Evolutionary conservation across 2,113 vertebrate genomes (phyloP).

Genomic region (Tyto alba): DNA sequence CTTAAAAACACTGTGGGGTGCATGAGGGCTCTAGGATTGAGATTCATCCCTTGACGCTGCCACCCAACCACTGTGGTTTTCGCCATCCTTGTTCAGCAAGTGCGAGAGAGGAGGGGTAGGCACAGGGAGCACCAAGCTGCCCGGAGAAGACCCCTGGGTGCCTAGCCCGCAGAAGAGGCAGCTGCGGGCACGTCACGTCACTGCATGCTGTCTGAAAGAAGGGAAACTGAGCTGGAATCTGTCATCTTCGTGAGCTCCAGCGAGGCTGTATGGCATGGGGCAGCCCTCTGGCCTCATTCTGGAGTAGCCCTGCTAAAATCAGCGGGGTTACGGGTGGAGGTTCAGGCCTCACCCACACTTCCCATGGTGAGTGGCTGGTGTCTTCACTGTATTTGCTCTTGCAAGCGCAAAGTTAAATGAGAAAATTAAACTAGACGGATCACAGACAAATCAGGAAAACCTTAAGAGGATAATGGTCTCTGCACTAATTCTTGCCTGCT

Average conservation of each 20-base stretch:
- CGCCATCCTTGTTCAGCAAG: neutral
- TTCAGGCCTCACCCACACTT: neutral
- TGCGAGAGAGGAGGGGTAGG: neutral
- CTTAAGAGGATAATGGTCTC: neutral
- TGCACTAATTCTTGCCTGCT: neutral
- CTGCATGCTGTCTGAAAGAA: neutral
- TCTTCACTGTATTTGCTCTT: neutral
- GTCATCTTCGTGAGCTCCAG: neutral
- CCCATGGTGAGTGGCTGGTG: neutral
- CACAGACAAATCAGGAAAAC: neutral
- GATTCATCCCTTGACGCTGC: neutral
- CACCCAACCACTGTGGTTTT: neutral
- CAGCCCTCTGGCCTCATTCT: neutral
- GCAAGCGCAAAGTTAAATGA: neutral
- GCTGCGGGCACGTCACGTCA: accelerated
- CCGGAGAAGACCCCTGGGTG: neutral
- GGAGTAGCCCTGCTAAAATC: neutral
- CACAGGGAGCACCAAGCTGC: neutral
- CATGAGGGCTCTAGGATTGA: neutral
- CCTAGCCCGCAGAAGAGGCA: neutral
- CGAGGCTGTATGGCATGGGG: neutral
- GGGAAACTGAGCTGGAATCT: neutral
- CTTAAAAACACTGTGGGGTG: neutral
- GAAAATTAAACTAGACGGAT: neutral
- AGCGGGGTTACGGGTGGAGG: neutral